These are phyloP conservation scores for Aelia acuminata DNA, from an alignment of 2,888 invertebrate genomes.

Conservation along the genomic window DNA sequence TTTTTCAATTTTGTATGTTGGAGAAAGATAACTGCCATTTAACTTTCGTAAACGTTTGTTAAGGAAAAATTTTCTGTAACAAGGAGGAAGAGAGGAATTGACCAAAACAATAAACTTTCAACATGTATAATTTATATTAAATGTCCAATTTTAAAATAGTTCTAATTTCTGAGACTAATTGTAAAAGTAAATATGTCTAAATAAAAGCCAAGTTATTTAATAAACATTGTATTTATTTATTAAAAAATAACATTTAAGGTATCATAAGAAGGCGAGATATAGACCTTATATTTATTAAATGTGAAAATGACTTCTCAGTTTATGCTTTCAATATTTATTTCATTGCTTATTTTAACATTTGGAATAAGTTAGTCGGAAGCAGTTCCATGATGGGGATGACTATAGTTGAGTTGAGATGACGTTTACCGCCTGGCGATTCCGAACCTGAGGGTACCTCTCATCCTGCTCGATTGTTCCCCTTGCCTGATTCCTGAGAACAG, in stretches of 20 bases:
- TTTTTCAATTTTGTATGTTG: background rate
- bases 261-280: slow-evolving; percentile 46
- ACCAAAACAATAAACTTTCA: slow-evolving; percentile 23
- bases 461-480: slow-evolving; percentile 60
- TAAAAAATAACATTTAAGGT: slow-evolving; percentile 47
- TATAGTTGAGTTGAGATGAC: slow-evolving; percentile 2
- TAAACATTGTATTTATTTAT: slow-evolving; percentile 48
- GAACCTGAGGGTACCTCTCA: slow-evolving; percentile 63
- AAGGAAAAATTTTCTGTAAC: background rate
- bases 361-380: slow-evolving; percentile 28
- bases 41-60: background rate
- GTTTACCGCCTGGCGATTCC: slow-evolving; percentile 63
- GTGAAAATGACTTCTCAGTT: slow-evolving; percentile 41
- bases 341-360: slow-evolving; percentile 37
- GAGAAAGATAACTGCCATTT: background rate
- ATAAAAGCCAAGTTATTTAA: slow-evolving; percentile 31
- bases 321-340: slow-evolving; percentile 37
- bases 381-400: slow-evolving; percentile 16
- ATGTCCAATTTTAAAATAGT: background rate
- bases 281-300: slow-evolving; percentile 28
- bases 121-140: slow-evolving; percentile 28
- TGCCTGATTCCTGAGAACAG: slow-evolving; percentile 63
- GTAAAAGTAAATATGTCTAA: slow-evolving; percentile 22
- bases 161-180: slow-evolving; percentile 4
- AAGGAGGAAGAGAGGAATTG: background rate